phyloP scores from a whole-genome alignment of 2,113 vertebrate species.

The Eleginops maclovinus region DNA sequence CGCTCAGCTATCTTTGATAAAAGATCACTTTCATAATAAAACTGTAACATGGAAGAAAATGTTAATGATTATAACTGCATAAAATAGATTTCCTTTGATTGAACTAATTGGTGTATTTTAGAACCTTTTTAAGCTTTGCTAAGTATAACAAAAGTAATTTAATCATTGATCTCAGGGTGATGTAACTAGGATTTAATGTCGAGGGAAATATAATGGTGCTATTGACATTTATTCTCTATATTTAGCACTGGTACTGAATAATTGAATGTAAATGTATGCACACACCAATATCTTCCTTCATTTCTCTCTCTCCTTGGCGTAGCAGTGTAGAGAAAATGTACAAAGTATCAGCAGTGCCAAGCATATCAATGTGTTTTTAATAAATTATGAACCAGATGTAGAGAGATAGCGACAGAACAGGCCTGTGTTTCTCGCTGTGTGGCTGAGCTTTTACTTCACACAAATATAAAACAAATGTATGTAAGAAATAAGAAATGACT shows the following conservation, averaged over 20 bases:
- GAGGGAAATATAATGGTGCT: no score
- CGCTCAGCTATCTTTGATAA: neutral
- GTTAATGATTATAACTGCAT: neutral
- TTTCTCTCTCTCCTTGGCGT: constrained; percentile 19
- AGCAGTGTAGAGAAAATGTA: constrained; percentile 49
- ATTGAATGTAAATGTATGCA: neutral
- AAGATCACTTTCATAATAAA: neutral
- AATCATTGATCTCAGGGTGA: neutral
- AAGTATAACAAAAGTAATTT: neutral
- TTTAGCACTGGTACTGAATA: neutral
- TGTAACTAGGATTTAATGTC: neutral
- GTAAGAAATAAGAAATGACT: no score
- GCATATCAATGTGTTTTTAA: constrained; percentile 69
- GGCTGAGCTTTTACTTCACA: neutral
- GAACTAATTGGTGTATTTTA: neutral
- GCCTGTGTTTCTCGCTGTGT: neutral
- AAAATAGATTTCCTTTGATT: neutral
- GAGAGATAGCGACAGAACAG: neutral
- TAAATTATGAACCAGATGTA: constrained; percentile 72
- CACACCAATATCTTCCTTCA: neutral
- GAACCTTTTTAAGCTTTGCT: neutral
- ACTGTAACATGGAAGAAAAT: neutral
- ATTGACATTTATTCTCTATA: neutral
- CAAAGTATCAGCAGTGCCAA: constrained; percentile 38
- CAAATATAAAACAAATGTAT: no score